A percentile compares a stretch with the other conserved stretches of the same genome.
Evolutionary conservation across 2,888 invertebrate species (phyloP).

Genomic region (Seladonia tumulorum): DNA sequence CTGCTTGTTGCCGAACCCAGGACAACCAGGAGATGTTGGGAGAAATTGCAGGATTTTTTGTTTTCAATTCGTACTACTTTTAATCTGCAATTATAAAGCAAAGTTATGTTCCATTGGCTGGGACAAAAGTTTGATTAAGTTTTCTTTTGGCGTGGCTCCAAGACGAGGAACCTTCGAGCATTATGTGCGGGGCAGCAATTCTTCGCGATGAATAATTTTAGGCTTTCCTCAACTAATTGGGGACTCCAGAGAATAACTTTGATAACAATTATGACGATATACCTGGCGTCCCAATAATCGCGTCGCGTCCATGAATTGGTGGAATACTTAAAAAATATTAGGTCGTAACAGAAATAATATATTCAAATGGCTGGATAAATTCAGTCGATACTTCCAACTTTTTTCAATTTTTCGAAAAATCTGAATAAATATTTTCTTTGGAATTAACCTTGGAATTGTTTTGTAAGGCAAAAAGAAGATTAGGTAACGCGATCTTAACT

Average conservation of each 20-base stretch:
- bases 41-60: background rate
- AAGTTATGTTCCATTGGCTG: background rate
- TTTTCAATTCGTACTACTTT: background rate
- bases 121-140: background rate
- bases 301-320: background rate
- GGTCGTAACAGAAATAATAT: no score
- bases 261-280: background rate
- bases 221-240: background rate
- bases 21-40: background rate
- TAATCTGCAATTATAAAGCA: background rate
- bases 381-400: no score
- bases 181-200: background rate
- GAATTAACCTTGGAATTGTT: no score
- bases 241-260: background rate
- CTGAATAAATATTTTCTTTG: no score
- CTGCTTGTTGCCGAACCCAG: background rate
- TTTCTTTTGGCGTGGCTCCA: background rate
- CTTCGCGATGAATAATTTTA: conserved; percentile 8
- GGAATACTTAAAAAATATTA: no score
- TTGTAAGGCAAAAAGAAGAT: no score
- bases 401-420: no score
- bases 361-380: no score
- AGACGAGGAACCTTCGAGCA: background rate
- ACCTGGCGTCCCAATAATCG: background rate
- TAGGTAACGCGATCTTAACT: no score